Evolutionary conservation across 1,140 invertebrate genomes (phyloP), one percentile per base, ranked within the genome.

Genomic region (Leptoteleia sp.): DNA sequence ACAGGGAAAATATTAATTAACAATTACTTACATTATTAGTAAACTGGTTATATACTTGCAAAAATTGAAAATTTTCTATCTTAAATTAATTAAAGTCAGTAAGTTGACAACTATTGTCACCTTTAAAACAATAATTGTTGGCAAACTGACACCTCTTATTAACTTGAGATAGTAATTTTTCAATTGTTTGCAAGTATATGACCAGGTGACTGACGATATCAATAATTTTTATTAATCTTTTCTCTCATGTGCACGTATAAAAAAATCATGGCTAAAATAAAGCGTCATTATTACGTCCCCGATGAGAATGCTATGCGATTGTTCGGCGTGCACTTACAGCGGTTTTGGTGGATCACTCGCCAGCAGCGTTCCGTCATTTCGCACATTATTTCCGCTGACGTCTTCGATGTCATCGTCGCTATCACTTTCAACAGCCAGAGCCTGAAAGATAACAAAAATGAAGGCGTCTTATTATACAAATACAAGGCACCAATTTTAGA

Each of bases 301-400:
- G n/a, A 22, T 68, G 52, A 15, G 50, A n/a, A 29, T 59, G 55
- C 65, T 57, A 70, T 8, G 27, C 19, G 25, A n/a, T 43, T 33
- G 25, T 7, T 4, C 15, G 0, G 1, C 2, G 9, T 2, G 11
- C 52, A 94, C 96, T 95, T 92, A 98, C 96, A 99, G 92, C 80
- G 98, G 97, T 87, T 98, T 96, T 3, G 97, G 96, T 15, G 97
- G 97, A 90, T 99, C 97, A 82, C 96, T 98, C 29, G 97, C 97
- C 4, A 98, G 91, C 19, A 99, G 90, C 0, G 97, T 99, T 47
- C 97, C 98, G 90, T 99, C 97, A 82, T 97, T 97, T 67, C 95
- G 91, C 27, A 90, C 88, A 29, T 90, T 89, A 16, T 90, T 91
- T 59, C 92, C 91, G 42, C 90, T 91, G 35, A 91, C 90, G 59